Conservation (phyloP, 2,797 vertebrate species). For the Aratinga solstitialis region DNA sequence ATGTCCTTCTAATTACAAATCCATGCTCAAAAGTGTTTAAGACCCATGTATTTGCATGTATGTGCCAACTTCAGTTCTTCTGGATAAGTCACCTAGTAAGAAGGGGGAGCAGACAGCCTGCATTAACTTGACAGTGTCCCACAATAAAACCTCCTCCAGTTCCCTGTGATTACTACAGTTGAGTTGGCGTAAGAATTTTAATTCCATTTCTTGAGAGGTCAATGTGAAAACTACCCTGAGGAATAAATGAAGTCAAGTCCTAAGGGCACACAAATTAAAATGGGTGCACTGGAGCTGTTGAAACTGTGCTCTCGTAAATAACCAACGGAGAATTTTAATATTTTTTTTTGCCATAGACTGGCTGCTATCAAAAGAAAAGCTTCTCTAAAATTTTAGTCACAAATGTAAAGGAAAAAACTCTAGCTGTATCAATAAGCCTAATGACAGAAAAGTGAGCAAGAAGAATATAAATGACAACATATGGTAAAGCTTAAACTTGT, state of each 20-base stretch:
- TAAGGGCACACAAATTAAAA: neutral
- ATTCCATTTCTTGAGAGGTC: neutral
- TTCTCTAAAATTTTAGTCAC: neutral
- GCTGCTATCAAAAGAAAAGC: neutral
- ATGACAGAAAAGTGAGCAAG: neutral
- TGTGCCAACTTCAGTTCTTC: neutral
- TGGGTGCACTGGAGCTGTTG: neutral
- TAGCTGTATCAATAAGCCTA: neutral
- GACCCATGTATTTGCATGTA: rapidly evolving
- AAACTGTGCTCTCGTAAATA: neutral
- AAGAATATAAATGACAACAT: neutral
- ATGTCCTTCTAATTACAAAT: neutral
- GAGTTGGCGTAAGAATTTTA: neutral
- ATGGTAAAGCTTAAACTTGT: neutral
- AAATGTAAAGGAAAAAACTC: neutral
- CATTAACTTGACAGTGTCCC: neutral
- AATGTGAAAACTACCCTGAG: neutral
- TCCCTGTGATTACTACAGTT: neutral
- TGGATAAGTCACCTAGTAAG: neutral
- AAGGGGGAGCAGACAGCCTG: neutral
- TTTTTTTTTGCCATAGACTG: neutral
- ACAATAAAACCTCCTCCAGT: neutral
- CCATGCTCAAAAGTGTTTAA: neutral
- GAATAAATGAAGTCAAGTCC: neutral
- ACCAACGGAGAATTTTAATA: rapidly evolving